These are phyloP conservation scores for Chloromyia formosa DNA, from an alignment of 2,888 invertebrate genomes.

Conservation along the genomic window DNA sequence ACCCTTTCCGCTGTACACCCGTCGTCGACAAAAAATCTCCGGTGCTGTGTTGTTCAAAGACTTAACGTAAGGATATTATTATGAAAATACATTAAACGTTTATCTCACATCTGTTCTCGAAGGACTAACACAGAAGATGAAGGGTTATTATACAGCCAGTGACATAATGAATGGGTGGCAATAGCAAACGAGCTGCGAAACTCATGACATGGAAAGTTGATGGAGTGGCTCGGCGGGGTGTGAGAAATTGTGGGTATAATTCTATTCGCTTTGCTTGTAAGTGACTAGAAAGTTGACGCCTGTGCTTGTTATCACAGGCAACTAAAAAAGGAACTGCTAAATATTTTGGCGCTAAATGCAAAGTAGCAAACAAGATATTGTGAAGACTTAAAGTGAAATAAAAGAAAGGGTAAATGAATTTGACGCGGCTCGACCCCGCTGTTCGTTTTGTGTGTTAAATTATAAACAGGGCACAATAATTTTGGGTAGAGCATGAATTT, in stretches of 20 bases:
- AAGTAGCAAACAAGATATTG: slow-evolving; percentile 3
- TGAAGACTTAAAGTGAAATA: too few relatives aligned
- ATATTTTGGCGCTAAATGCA: slow-evolving; percentile 48
- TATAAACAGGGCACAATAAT: too few relatives aligned
- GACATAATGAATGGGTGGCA: slow-evolving; percentile 29
- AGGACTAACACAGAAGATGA: slow-evolving; percentile 41
- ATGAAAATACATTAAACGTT: slow-evolving; percentile 51
- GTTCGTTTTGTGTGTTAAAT: too few relatives aligned
- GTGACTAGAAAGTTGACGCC: slow-evolving; percentile 45
- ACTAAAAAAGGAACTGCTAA: slow-evolving; percentile 48
- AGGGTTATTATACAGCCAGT: slow-evolving; percentile 40
- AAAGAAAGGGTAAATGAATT: slow-evolving; percentile 46
- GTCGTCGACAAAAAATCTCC: slow-evolving; percentile 4
- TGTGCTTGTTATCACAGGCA: neutral
- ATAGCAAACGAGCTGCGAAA: slow-evolving; percentile 18
- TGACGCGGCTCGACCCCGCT: slow-evolving; percentile 33
- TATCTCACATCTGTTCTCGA: slow-evolving; percentile 47
- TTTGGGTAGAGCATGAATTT: too few relatives aligned
- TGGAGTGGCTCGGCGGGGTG: slow-evolving; percentile 10
- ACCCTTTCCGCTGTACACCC: slow-evolving; percentile 41
- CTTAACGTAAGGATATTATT: slow-evolving; percentile 48
- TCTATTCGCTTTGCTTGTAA: slow-evolving; percentile 37
- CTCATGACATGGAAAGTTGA: slow-evolving; percentile 18
- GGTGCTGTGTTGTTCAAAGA: slow-evolving; percentile 38
- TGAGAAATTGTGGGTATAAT: slow-evolving; percentile 45